Percentiles rank a stretch among this genome's conserved stretches.
These are phyloP conservation scores for Liodrosophila aerea DNA, from an alignment of 2,888 invertebrate genomes.

Conservation along the genomic window DNA sequence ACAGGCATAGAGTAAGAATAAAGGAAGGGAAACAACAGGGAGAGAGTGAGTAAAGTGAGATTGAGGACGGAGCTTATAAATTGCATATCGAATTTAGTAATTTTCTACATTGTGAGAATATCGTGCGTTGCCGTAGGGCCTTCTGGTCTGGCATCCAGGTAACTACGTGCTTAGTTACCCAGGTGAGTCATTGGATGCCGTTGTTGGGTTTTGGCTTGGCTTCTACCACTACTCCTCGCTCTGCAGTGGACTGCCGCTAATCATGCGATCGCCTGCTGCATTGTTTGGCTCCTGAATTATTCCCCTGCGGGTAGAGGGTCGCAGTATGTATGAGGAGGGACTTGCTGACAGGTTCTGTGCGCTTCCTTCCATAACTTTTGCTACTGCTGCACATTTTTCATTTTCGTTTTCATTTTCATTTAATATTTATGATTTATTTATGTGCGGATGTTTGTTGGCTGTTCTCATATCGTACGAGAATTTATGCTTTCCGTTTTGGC, in stretches of 20 bases:
- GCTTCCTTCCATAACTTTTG: slow-evolving; percentile 56
- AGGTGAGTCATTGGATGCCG: slow-evolving; percentile 27
- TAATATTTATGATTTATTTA: slow-evolving; percentile 78
- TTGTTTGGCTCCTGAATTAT: slow-evolving; percentile 56
- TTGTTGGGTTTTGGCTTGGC: slow-evolving; percentile 11
- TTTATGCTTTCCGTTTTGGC: slow-evolving; percentile 76
- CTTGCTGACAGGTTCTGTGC: slow-evolving; percentile 71
- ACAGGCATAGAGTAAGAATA: slow-evolving; percentile 1
- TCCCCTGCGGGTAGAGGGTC: slow-evolving; percentile 11
- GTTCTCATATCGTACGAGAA: slow-evolving; percentile 70
- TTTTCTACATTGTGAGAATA: slow-evolving; percentile 66
- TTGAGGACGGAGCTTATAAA: slow-evolving; percentile 53
- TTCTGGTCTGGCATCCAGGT: slow-evolving; percentile 9
- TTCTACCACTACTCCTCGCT: background rate
- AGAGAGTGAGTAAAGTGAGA: slow-evolving; percentile 1
- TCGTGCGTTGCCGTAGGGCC: slow-evolving; percentile 60
- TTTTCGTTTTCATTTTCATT: slow-evolving; percentile 69
- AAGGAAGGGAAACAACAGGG: background rate
- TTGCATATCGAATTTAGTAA: slow-evolving; percentile 75
- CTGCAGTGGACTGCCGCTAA: slow-evolving; percentile 60
- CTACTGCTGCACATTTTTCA: slow-evolving; percentile 65
- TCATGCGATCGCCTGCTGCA: slow-evolving; percentile 68
- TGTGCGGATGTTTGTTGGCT: slow-evolving; percentile 77
- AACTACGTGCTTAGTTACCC: background rate
- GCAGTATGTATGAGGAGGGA: background rate